These are phyloP conservation scores for Caenorhabditis brenneri DNA, from an alignment of 1,140 invertebrate genomes.

Conservation along the genomic window DNA sequence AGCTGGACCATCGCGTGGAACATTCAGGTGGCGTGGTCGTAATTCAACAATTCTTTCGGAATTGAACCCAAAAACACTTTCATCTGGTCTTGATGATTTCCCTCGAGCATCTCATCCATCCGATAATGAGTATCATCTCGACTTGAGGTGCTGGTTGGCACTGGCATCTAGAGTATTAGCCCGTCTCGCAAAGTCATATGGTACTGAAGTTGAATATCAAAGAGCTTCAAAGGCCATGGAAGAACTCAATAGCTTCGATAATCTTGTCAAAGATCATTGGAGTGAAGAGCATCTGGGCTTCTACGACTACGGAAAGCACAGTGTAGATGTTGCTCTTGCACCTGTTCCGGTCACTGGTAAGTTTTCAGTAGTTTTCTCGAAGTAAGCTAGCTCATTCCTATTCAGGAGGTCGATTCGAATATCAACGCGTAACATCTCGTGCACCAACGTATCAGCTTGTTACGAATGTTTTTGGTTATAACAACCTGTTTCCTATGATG, in stretches of 20 bases:
- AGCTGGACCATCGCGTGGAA: neutral
- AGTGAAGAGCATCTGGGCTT: slow-evolving; percentile 45
- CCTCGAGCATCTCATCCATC: slow-evolving; percentile 94
- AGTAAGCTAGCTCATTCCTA: no score
- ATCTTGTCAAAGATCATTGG: slow-evolving; percentile 67
- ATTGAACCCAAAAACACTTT: slow-evolving; percentile 93
- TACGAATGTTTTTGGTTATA: slow-evolving; percentile 78
- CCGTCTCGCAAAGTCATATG: slow-evolving; percentile 77
- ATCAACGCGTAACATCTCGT: slow-evolving; percentile 36
- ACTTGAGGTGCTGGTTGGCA: slow-evolving; percentile 95
- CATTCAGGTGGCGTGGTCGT: slow-evolving; percentile 80
- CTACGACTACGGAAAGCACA: slow-evolving; percentile 19
- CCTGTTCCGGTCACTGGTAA: slow-evolving; percentile 20
- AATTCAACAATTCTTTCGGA: slow-evolving; percentile 80
- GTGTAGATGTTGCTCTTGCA: neutral
- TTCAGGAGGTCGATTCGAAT: slow-evolving; percentile 46
- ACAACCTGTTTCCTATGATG: slow-evolving; percentile 86
- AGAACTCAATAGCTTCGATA: slow-evolving; percentile 59
- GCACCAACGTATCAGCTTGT: slow-evolving; percentile 7
- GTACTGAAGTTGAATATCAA: slow-evolving; percentile 52
- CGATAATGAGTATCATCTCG: slow-evolving; percentile 85
- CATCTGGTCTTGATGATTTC: slow-evolving; percentile 96
- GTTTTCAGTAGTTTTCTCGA: neutral
- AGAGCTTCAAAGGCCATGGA: slow-evolving; percentile 18
- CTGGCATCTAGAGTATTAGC: slow-evolving; percentile 83